Conservation (phyloP, 2,888 invertebrate species). For the Callyntrura guangdongensis region DNA sequence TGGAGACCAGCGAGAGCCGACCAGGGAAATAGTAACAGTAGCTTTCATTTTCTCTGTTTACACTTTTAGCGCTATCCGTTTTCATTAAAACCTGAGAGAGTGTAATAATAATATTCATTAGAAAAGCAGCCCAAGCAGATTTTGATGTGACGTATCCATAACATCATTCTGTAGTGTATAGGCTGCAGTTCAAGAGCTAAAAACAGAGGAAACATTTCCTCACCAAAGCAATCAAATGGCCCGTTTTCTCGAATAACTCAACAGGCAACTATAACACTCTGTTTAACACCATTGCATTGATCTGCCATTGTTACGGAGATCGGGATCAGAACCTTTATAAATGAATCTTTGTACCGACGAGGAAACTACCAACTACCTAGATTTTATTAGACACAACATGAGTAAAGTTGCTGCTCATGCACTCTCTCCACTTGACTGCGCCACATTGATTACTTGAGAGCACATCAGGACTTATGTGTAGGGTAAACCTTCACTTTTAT, state of each 20-base stretch:
- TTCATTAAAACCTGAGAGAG: conserved; percentile 26
- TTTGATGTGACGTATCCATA: conserved; percentile 10
- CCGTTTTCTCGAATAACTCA: conserved; percentile 10
- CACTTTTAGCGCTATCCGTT: not conserved
- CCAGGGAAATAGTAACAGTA: too few species aligned
- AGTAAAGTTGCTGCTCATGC: conserved; percentile 17
- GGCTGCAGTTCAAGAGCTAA: too few species aligned
- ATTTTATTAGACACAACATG: not conserved
- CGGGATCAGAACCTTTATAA: conserved; percentile 11
- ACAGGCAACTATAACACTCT: conserved; percentile 33
- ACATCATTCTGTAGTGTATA: not conserved
- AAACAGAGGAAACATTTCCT: not conserved
- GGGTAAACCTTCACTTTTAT: conserved; percentile 31
- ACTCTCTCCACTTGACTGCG: conserved; percentile 16
- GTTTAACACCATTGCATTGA: conserved; percentile 28
- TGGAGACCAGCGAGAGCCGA: too few species aligned
- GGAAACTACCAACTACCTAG: not conserved
- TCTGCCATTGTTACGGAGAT: not conserved
- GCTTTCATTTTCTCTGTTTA: conserved; percentile 26
- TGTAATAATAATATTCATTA: conserved; percentile 27
- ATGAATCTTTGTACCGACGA: not conserved
- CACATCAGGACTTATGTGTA: conserved; percentile 7
- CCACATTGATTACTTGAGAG: conserved; percentile 24
- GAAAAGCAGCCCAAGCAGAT: not conserved
- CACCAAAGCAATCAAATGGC: not conserved